These are phyloP conservation scores for Osmerus mordax DNA, from an alignment of 2,113 vertebrate species.

Conservation along the genomic window DNA sequence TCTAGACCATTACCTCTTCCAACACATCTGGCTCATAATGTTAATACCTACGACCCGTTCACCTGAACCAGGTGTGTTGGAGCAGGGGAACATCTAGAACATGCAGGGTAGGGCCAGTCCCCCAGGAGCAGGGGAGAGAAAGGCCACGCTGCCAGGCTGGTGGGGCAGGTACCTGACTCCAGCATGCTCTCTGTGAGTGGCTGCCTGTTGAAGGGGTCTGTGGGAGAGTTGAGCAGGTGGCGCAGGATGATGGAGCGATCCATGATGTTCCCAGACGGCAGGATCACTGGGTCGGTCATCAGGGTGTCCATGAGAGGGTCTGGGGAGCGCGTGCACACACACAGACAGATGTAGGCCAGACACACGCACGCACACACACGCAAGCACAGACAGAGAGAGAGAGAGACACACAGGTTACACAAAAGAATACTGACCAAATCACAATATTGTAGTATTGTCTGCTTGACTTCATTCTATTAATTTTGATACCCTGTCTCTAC, in stretches of 20 bases:
- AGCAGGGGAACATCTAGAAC: no score
- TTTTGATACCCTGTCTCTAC: no score
- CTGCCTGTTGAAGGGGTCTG: slow-evolving; percentile 97
- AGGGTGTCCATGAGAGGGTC: slow-evolving; percentile 98
- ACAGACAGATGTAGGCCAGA: not conserved
- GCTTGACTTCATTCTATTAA: no score
- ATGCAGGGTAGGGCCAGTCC: no score
- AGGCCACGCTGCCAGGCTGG: not conserved
- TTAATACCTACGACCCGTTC: no score
- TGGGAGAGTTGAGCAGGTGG: slow-evolving; percentile 95
- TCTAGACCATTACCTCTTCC: no score
- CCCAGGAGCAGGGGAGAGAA: no score
- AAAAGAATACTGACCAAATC: no score
- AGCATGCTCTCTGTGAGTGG: slow-evolving; percentile 95
- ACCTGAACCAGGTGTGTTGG: no score
- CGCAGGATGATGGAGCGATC: slow-evolving; percentile 94
- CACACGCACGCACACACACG: not conserved
- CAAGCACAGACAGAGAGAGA: not conserved
- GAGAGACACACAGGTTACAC: not conserved
- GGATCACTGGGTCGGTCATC: slow-evolving; percentile 93
- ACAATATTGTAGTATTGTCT: no score
- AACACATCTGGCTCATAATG: no score
- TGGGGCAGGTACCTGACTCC: slow-evolving; percentile 46
- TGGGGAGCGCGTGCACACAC: slow-evolving; percentile 52
- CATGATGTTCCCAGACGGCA: slow-evolving; percentile 96